Evolutionary conservation across 2,113 vertebrate genomes (phyloP), one percentile per base, ranked within the genome.

Genomic region (Syngnathus scovelli): DNA sequence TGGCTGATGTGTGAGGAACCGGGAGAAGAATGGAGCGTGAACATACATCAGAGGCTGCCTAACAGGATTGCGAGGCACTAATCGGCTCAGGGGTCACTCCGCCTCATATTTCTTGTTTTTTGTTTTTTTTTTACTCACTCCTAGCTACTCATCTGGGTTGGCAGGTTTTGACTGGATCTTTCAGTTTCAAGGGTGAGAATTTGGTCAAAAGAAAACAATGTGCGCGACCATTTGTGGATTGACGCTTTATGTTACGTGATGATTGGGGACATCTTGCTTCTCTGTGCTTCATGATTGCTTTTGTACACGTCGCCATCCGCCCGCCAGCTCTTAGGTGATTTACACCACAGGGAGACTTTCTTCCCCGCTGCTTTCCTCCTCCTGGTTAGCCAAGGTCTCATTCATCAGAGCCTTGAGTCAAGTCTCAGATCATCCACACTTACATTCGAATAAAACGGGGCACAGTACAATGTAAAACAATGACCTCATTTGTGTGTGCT

Each of bases 51-150:
- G 49, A 80, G 62, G 63, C 75, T 63, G 68, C 67, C 72, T 86
- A 88, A 86, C 83, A 71, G 84, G 78, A 90, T 84, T 87, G 84
- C 65, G 41, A 77, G 71, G 74, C 70, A 23, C 68, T 90, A 86
- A 90, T 90, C 83, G 71, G 73, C 85, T 88, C 76, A 79, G 68
- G 71, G 87, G 87, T 88, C 87, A 78, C 72, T 80, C 66, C 64
- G 68, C 77, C 65, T 79, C 74, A 67, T 56, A 71, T 78, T 79
- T 64, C 55, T 61, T 75, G 70, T 82, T 87, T 81, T 69, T 81
- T n/a, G n/a, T n/a, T n/a, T 86, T 69, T 76, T 70, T 67, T 64
- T 76, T 70, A 71, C 71, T 80, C 70, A 41, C 65, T 72, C 59
- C 70, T 76, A 19, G 66, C 0, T 69, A 70, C 72, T 54, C 71